A percentile compares a stretch with the other conserved stretches of the same genome.
phyloP scores from a whole-genome alignment of 92 coral and sea anemone genomes.

The Porites rus region DNA sequence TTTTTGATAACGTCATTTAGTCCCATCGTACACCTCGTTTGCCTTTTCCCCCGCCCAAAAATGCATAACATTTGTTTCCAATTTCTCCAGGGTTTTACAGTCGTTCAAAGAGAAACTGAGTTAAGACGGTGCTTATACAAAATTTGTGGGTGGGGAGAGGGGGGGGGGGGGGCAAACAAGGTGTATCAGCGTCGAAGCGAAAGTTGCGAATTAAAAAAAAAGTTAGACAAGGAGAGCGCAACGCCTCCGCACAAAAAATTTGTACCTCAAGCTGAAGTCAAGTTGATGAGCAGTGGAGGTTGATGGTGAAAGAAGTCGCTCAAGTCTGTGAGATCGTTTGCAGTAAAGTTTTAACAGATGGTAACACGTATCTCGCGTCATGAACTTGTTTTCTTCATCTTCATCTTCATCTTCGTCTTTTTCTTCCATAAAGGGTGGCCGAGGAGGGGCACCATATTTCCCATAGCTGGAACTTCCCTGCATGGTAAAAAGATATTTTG shows the following conservation, averaged over 20 bases:
- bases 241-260: too few species aligned
- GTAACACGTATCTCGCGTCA: constrained; percentile 88
- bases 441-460: constrained; percentile 78
- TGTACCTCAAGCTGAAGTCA: constrained; percentile 92
- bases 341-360: constrained; percentile 94
- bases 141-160: too few species aligned
- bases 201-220: too few species aligned
- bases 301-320: constrained; percentile 87
- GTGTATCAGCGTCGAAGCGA: not conserved
- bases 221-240: too few species aligned
- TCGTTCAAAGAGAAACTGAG: too few species aligned
- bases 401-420: constrained; percentile 36
- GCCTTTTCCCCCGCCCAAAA: too few species aligned
- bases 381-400: constrained; percentile 43
- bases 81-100: too few species aligned
- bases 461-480: constrained; percentile 87
- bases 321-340: constrained; percentile 92
- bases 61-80: too few species aligned
- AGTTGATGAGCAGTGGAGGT: constrained; percentile 87
- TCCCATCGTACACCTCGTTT: too few species aligned
- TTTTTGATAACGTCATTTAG: too few species aligned
- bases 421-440: constrained; percentile 82
- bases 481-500: not conserved
- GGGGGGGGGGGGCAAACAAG: too few species aligned
- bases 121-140: not conserved